Conservation (phyloP, 2,888 invertebrate genomes). For the Tanytarsus gracilentus region DNA sequence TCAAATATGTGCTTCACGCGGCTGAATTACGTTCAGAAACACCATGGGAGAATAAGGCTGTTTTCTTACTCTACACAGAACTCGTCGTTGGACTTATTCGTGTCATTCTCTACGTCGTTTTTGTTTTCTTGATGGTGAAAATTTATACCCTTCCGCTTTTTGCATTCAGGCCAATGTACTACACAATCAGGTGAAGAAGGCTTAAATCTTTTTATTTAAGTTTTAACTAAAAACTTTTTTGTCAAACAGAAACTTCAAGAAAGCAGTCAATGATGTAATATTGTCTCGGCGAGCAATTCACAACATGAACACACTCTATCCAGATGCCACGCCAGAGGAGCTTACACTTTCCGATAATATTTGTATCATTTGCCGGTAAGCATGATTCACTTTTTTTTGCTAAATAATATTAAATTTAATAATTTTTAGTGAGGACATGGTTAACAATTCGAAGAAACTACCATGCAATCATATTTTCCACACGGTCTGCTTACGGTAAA, state of each 20-base stretch:
- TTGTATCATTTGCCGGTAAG: slow-evolving; percentile 88
- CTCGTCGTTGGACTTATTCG: slow-evolving; percentile 81
- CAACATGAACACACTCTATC: slow-evolving; percentile 96
- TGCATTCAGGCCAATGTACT: slow-evolving; percentile 98
- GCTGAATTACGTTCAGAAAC: slow-evolving; percentile 75
- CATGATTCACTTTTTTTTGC: slow-evolving; percentile 1
- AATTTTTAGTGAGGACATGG: slow-evolving; percentile 53
- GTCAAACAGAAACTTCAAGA: slow-evolving; percentile 90
- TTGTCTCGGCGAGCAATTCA: slow-evolving; percentile 92
- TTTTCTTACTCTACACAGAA: slow-evolving; percentile 93
- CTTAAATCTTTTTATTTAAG: neutral
- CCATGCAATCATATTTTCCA: slow-evolving; percentile 99
- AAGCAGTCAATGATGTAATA: slow-evolving; percentile 94
- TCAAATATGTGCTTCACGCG: slow-evolving; percentile 82
- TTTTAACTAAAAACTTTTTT: slow-evolving; percentile 29
- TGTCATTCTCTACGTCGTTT: slow-evolving; percentile 80
- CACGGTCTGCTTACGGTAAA: slow-evolving; percentile 67
- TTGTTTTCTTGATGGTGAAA: slow-evolving; percentile 92
- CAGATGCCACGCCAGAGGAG: slow-evolving; percentile 90
- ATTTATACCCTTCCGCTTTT: slow-evolving; percentile 96
- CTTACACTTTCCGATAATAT: slow-evolving; percentile 89
- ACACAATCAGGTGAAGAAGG: slow-evolving; percentile 75
- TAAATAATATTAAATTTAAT: neutral
- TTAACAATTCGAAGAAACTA: slow-evolving; percentile 79
- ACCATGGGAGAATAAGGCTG: slow-evolving; percentile 99